Percentiles rank a stretch among this genome's conserved stretches.
Evolutionary conservation across 2,888 invertebrate species (phyloP).

Genomic region (Mythimna pallens): DNA sequence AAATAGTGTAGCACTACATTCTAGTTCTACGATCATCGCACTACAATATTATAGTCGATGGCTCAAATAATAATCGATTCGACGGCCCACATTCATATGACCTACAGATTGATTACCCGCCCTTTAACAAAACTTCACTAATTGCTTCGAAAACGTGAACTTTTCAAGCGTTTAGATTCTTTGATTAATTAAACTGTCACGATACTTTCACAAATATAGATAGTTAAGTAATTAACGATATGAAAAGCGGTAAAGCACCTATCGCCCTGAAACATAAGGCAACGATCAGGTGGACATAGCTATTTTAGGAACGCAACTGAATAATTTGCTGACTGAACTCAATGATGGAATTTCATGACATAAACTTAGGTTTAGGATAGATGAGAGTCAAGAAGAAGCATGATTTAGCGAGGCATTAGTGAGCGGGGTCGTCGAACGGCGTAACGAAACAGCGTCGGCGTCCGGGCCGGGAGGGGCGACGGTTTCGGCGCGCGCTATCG

Average conservation of each 20-base stretch:
- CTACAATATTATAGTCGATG: conserved; percentile 60
- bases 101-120: conserved; percentile 65
- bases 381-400: conserved; percentile 72
- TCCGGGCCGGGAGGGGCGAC: conserved; percentile 88
- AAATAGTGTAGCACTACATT: conserved; percentile 35
- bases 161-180: conserved; percentile 41
- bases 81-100: conserved; percentile 62
- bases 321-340: conserved; percentile 52
- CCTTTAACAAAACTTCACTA: conserved; percentile 61
- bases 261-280: conserved; percentile 34
- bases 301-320: conserved; percentile 9
- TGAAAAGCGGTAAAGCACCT: conserved; percentile 26
- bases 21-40: conserved; percentile 43
- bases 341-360: conserved; percentile 36
- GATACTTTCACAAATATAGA: conserved; percentile 10
- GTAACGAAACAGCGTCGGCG: conserved; percentile 81
- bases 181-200: conserved; percentile 35
- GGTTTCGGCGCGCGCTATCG: conserved; percentile 89
- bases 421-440: conserved; percentile 87
- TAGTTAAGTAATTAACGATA: conserved; percentile 28
- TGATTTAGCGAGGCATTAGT: conserved; percentile 80
- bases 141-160: conserved; percentile 56
- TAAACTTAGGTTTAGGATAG: conserved; percentile 43
- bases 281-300: conserved; percentile 3
- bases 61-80: conserved; percentile 60